A percentile compares a stretch with the other conserved stretches of the same genome.
phyloP scores from a whole-genome alignment of 2,113 vertebrate genomes.

The Spermophilus dauricus region DNA sequence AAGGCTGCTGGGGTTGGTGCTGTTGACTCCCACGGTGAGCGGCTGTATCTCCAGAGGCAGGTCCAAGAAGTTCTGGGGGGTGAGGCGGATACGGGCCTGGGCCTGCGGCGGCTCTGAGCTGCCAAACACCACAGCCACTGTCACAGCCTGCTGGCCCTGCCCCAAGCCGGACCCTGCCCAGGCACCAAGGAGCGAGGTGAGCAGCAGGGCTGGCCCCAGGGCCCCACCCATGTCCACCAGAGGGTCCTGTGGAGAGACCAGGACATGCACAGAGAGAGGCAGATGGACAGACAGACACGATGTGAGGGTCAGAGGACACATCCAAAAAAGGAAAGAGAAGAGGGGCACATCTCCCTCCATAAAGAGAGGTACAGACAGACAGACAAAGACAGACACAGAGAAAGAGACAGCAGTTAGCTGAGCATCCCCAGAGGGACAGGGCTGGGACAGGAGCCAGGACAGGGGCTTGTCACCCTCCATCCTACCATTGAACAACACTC shows the following conservation, averaged over 20 bases:
- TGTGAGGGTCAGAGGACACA: not conserved
- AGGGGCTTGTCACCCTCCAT: not conserved
- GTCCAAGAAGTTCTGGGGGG: constrained; percentile 95
- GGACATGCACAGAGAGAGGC: not conserved
- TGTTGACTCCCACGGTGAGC: constrained; percentile 95
- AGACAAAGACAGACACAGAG: constrained; percentile 38
- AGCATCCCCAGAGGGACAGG: not conserved
- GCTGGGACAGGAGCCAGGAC: not conserved
- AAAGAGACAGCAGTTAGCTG: constrained; percentile 70
- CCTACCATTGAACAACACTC: rapidly evolving
- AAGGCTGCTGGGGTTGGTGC: constrained; percentile 96
- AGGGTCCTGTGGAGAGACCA: constrained; percentile 89
- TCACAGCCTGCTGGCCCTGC: constrained; percentile 87
- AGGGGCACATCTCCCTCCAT: not conserved
- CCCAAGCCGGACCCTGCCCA: constrained; percentile 84
- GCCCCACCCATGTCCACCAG: constrained; percentile 95
- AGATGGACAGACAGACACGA: not conserved
- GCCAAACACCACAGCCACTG: constrained; percentile 94
- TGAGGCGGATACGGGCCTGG: constrained; percentile 93
- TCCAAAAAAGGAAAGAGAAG: constrained; percentile 81
- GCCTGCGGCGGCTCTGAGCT: constrained; percentile 94
- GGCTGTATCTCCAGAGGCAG: constrained; percentile 96
- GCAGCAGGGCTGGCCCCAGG: constrained; percentile 90
- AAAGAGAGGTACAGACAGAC: constrained; percentile 13
- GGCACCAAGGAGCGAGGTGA: constrained; percentile 91